A percentile compares a stretch with the other conserved stretches of the same genome.
phyloP scores from a whole-genome alignment of 2,888 invertebrate species.

The Ditula angustiorana region DNA sequence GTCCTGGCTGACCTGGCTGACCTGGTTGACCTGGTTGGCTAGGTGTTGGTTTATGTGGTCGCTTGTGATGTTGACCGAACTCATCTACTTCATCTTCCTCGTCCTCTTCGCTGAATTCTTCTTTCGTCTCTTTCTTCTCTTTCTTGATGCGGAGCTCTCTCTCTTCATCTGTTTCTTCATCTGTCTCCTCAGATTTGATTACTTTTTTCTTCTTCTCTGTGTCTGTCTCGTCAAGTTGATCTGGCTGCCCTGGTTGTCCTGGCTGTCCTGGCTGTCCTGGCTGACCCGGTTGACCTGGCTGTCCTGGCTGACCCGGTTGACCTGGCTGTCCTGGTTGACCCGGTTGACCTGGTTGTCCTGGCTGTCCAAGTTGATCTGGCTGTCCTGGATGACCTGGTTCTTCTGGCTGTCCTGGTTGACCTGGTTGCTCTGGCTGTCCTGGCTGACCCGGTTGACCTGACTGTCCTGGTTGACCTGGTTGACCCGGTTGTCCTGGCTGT shows the following conservation, averaged over 20 bases:
- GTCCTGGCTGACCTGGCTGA: neutral
- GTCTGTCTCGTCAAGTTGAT: neutral
- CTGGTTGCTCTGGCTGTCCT: constrained; percentile 4
- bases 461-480: too few species aligned
- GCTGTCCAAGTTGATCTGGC: neutral
- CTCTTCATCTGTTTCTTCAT: constrained; percentile 1
- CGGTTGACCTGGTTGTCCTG: constrained; percentile 1
- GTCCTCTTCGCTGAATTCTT: neutral
- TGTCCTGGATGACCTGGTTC: constrained; percentile 1
- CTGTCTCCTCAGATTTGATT: neutral
- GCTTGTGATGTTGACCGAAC: neutral
- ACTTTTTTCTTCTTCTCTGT: constrained; percentile 2
- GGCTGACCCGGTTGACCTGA: neutral
- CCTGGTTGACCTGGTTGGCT: neutral
- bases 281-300: neutral
- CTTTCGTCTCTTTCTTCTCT: neutral
- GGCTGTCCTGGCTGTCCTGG: constrained; percentile 2
- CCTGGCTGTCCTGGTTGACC: neutral
- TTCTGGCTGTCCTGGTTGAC: neutral
- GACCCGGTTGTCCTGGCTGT: neutral
- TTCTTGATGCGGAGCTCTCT: constrained; percentile 10
- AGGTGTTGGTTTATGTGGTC: neutral
- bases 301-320: neutral
- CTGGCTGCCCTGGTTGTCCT: neutral
- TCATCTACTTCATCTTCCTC: constrained; percentile 5